Evolutionary conservation across 2,888 invertebrate species (phyloP), one percentile per base, ranked within the genome.

Genomic region (Coenonympha glycerion): DNA sequence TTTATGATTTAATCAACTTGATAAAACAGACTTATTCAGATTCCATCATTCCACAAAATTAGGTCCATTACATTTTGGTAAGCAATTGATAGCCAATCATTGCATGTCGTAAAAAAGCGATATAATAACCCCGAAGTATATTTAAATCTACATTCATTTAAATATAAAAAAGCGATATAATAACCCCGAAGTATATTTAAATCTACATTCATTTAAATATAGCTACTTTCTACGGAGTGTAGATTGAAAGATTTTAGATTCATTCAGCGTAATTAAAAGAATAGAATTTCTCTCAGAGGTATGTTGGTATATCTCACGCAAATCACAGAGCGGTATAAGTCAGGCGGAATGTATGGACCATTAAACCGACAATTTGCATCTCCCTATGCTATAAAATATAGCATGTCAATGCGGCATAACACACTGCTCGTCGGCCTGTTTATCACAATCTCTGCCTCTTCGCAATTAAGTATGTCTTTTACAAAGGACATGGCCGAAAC

Each of bases 241-340:
- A n/a, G n/a, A n/a, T 22, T 30, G 21, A 33, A 40, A 49, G 28
- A 39, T 39, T 39, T 13, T 22, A 22, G 24, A 39, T 22, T 13
- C 37, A 39, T 39, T 30, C 28, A 31, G 52, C 62, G 13, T 19
- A 21, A 28, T 9, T 47, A 37, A 39, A 47, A 47, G 19, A 39
- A 39, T 5, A 58, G 63, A 70, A 69, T 77, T 79, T 76, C 76
- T 76, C 74, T 62, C 47, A 55, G 53, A 58, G 65, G 69, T 71
- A 76, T 71, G 76, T 71, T 65, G 62, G 59, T 58, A 47, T 57
- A 69, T 68, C 69, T 67, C 73, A 73, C 68, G 73, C 72, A 67
- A 71, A 59, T 70, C 71, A 71, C 71, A 70, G n/a, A n/a, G 68
- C 64, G 68, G 66, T n/a, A n/a, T 45, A 41, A 45, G 61, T 61